Percentiles rank a stretch among this genome's conserved stretches.
Conservation (phyloP, 2,797 vertebrate genomes). For the Eurystomus glaucurus region DNA sequence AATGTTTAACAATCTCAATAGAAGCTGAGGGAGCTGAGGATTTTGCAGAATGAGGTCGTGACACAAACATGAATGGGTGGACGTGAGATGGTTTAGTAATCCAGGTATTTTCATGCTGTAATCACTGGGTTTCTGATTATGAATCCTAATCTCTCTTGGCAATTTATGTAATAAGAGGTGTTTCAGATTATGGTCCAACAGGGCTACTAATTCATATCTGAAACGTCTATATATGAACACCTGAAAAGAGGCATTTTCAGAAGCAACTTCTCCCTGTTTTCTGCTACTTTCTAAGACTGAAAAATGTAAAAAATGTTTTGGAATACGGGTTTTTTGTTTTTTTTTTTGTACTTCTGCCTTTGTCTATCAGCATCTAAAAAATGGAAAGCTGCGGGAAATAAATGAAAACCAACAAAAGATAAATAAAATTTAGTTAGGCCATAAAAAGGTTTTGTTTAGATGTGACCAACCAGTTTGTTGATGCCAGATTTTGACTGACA, state of each 20-base stretch:
- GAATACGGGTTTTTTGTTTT: neutral
- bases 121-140: neutral
- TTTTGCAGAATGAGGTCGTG: slow-evolving; percentile 27
- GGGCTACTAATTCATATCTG: neutral
- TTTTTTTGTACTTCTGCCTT: neutral
- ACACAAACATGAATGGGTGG: neutral
- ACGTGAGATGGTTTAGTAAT: neutral
- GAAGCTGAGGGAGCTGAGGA: neutral
- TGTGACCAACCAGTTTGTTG: neutral
- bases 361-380: neutral
- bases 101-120: neutral
- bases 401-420: neutral
- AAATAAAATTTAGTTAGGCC: neutral
- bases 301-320: neutral
- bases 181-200: neutral
- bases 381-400: neutral
- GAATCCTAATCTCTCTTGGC: neutral
- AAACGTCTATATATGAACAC: neutral
- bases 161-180: neutral
- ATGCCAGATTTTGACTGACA: neutral
- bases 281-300: neutral
- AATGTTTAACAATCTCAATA: neutral
- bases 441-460: slow-evolving; percentile 22
- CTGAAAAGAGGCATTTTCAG: neutral
- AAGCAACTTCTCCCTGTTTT: neutral